phyloP scores from a whole-genome alignment of 2,113 vertebrate genomes.

The Nanorana parkeri region DNA sequence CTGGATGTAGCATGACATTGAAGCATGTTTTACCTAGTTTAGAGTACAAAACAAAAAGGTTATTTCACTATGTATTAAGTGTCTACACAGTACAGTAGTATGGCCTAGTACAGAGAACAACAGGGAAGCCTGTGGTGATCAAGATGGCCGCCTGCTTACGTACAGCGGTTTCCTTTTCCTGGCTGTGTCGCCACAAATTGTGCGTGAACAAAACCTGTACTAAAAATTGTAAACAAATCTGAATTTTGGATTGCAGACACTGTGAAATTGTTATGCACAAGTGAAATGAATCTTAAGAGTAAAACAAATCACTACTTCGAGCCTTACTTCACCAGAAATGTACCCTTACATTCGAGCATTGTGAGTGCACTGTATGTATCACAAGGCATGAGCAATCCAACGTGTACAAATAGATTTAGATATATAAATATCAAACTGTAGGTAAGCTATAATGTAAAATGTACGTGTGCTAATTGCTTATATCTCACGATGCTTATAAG shows the following conservation, averaged over 20 bases:
- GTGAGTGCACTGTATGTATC: conserved; percentile 23
- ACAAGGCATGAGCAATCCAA: conserved; percentile 45
- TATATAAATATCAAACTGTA: conserved; percentile 18
- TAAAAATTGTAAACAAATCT: background rate
- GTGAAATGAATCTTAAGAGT: background rate
- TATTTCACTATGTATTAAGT: background rate
- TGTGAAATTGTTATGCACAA: conserved; percentile 15
- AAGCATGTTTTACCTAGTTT: conserved; percentile 17
- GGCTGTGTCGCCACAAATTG: background rate
- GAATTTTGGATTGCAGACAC: background rate
- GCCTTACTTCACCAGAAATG: conserved; percentile 10
- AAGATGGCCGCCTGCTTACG: background rate
- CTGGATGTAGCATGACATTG: conserved; percentile 32
- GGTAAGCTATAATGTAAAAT: conserved; percentile 35
- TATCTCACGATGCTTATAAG: conserved; percentile 5
- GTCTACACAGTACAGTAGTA: background rate
- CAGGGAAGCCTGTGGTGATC: background rate
- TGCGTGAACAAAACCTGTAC: background rate
- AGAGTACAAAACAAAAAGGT: background rate
- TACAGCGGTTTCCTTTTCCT: background rate
- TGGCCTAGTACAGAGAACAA: background rate
- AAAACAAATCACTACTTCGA: conserved; percentile 9
- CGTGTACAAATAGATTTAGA: conserved; percentile 24
- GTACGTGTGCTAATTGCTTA: conserved; percentile 31
- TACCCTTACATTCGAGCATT: conserved; percentile 17